A percentile compares a stretch with the other conserved stretches of the same genome.
Evolutionary conservation across 2,113 vertebrate genomes (phyloP).

Genomic region (Protomyctophum bolini): DNA sequence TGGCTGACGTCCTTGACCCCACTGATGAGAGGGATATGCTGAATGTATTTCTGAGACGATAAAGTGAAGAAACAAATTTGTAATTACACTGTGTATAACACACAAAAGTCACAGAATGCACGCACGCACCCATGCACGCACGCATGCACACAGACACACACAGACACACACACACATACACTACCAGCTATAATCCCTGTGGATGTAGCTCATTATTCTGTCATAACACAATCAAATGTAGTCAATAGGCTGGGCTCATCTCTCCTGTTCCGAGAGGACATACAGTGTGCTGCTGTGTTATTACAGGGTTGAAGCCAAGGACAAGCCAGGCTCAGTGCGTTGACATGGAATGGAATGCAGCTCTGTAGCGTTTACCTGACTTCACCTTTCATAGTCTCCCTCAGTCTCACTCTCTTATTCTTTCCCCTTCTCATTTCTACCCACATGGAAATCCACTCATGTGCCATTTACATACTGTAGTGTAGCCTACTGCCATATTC

Average conservation of each 20-base stretch:
- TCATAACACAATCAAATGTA: neutral
- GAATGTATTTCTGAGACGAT: too few species aligned
- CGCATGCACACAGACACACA: neutral
- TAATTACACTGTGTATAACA: too few species aligned
- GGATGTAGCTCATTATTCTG: neutral
- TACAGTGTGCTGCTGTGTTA: constrained; percentile 8
- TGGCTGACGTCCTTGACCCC: too few species aligned
- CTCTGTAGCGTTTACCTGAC: constrained; percentile 26
- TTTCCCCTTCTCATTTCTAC: neutral
- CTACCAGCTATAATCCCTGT: neutral
- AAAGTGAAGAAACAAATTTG: too few species aligned
- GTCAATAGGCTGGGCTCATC: neutral
- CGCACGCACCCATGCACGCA: too few species aligned
- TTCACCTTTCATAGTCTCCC: constrained; percentile 15
- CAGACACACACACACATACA: neutral
- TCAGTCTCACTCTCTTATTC: neutral
- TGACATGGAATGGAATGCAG: constrained; percentile 14
- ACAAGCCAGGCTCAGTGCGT: constrained; percentile 10
- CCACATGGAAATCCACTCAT: neutral
- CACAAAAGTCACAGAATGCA: too few species aligned
- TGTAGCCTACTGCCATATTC: too few species aligned
- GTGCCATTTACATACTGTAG: too few species aligned
- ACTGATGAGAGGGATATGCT: too few species aligned
- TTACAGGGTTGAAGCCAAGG: constrained; percentile 41
- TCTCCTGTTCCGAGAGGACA: neutral